Conservation (phyloP, 2,113 vertebrate species). For the Aythya baeri region DNA sequence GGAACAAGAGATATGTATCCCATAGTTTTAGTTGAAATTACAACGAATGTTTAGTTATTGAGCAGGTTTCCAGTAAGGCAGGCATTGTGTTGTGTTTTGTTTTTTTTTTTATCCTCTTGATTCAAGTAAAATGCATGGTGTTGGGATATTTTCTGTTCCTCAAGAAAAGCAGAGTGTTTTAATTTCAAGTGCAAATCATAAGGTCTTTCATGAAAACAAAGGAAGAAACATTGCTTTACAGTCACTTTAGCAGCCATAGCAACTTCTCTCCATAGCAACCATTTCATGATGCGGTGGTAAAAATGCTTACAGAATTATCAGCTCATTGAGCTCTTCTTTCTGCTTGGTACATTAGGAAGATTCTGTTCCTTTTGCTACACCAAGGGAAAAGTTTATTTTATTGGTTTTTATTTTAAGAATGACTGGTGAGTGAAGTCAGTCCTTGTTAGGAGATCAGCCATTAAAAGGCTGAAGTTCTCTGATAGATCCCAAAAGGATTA, state of each 20-base stretch:
- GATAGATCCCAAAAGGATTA: not conserved
- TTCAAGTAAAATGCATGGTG: not conserved
- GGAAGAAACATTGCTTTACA: not conserved
- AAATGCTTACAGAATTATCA: not conserved
- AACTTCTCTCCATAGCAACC: constrained; percentile 13
- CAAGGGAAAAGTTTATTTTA: not conserved
- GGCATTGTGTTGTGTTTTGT: not conserved
- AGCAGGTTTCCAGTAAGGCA: not conserved
- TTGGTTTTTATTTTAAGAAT: not conserved
- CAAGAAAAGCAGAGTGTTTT: not conserved
- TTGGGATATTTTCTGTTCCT: not conserved
- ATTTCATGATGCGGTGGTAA: not conserved
- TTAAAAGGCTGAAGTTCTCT: not conserved
- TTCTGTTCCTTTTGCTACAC: not conserved
- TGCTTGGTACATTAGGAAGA: not conserved
- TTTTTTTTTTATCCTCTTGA: not conserved
- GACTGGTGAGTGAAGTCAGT: not conserved
- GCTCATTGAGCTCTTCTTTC: not conserved
- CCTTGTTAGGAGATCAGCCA: not conserved
- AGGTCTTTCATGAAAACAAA: not conserved
- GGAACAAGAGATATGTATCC: not conserved
- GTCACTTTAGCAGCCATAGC: not conserved
- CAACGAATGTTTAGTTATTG: not conserved
- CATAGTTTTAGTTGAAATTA: not conserved
- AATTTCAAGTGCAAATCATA: not conserved